These are phyloP conservation scores for Ciconia stormi DNA, from an alignment of 2,113 vertebrate genomes.

Conservation along the genomic window DNA sequence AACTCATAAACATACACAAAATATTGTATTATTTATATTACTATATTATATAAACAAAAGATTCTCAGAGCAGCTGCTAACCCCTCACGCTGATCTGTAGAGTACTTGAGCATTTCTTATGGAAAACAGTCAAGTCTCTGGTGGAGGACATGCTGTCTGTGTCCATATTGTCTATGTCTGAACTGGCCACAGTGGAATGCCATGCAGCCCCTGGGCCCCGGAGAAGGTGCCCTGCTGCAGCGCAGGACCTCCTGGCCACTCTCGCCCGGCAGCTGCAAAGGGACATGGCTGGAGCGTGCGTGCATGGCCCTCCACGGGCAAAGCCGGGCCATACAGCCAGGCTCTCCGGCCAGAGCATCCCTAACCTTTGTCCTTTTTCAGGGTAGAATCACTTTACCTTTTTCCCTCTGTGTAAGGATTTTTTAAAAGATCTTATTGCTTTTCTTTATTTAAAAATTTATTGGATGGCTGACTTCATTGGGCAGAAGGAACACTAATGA, in stretches of 20 bases:
- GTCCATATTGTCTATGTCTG: neutral
- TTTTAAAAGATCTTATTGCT: neutral
- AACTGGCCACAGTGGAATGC: neutral
- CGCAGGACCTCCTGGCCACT: neutral
- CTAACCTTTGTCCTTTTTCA: neutral
- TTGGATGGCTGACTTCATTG: neutral
- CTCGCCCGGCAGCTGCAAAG: fast-evolving
- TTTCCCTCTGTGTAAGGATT: neutral
- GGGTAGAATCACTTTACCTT: neutral
- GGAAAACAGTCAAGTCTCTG: neutral
- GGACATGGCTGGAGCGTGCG: neutral
- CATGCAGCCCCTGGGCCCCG: neutral
- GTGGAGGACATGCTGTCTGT: neutral
- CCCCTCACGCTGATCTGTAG: neutral
- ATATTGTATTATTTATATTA: neutral
- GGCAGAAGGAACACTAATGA: neutral
- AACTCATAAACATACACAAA: neutral
- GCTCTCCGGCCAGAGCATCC: neutral
- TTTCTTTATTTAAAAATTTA: neutral
- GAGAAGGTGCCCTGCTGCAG: neutral
- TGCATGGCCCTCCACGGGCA: neutral
- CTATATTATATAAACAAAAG: neutral
- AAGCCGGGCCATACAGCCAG: neutral
- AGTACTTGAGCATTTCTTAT: neutral
- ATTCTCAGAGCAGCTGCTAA: neutral